Evolutionary conservation across 37 sponge, comb jelly and placozoan species (phyloP), one percentile per base, ranked within the genome.

Genomic region (Theonella swinhoei): DNA sequence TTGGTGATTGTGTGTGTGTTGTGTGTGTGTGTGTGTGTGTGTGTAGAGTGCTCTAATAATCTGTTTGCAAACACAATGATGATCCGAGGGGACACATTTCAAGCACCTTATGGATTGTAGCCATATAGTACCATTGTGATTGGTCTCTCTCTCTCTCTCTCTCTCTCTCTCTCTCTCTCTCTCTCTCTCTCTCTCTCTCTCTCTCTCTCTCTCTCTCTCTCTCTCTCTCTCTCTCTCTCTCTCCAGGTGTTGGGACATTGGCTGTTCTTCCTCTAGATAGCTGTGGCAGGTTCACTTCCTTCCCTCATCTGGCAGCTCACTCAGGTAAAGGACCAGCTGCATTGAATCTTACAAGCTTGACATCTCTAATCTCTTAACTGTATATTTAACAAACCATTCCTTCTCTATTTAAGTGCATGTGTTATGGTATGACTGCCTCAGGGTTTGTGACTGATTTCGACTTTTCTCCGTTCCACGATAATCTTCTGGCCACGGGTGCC

Each of bases 391-490:
- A 74, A 5, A 74, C 17, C 41, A 2, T n/a, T 26, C 26, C 7
- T 58, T 20, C 60, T 58, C 17, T 20, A 58, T 20, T 11, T 58
- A 20, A 20, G 19, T 58, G 60, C 19, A 20, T 20, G 60, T 58
- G 60, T 20, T 19, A 20, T 58, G 60, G 11, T 58, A 11, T 19
- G 19, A 58, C 36, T 63, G 38, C 41, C 68, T 23, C 42, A 60
- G 96, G 89, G 4, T 64, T 78, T 68, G 81, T 91, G 28, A 89
- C 92, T 3, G 94, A 96, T 70, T 87, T 96, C 76, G 79, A 79
- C 28, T 96, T 96, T 69, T 96, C 97, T 31, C 94, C 97, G 17
- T 96, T 96, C 68, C 61, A 94, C 38, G 87, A 85, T 36, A 19
- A 26, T 42, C 62, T 96, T 34, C 70, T 96, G 62, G 88, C 92